Percentiles rank a stretch among this genome's conserved stretches.
Conservation (phyloP, 2,797 vertebrate species). For the Ficedula albicollis region DNA sequence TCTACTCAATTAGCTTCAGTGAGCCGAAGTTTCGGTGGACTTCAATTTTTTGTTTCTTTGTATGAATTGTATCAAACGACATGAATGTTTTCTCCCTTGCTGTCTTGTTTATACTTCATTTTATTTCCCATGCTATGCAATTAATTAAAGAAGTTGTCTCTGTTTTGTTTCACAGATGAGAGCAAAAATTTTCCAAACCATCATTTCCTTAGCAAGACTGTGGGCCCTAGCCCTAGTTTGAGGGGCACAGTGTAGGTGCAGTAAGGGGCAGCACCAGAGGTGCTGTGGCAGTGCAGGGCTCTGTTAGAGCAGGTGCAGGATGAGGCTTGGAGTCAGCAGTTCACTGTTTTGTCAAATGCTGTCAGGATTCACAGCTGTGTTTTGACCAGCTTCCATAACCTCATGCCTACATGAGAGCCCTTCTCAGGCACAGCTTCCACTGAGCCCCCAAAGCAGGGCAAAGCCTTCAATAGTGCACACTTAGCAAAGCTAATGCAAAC, state of each 20-base stretch:
- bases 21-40: neutral
- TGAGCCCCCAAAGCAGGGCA: neutral
- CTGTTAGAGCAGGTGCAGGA: neutral
- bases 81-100: neutral
- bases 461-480: neutral
- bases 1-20: neutral
- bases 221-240: neutral
- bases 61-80: neutral
- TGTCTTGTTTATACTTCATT: neutral
- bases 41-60: neutral
- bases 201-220: neutral
- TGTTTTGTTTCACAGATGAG: neutral
- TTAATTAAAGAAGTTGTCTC: neutral
- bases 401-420: neutral
- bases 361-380: neutral
- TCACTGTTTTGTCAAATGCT: neutral
- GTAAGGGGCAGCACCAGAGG: neutral
- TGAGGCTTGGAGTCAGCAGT: neutral
- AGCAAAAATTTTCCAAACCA: neutral
- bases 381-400: constrained; percentile 22
- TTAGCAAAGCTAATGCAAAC: neutral
- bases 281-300: neutral
- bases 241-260: neutral
- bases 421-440: neutral
- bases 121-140: neutral